phyloP scores from a whole-genome alignment of 2,888 invertebrate genomes.

The Acronicta alni region DNA sequence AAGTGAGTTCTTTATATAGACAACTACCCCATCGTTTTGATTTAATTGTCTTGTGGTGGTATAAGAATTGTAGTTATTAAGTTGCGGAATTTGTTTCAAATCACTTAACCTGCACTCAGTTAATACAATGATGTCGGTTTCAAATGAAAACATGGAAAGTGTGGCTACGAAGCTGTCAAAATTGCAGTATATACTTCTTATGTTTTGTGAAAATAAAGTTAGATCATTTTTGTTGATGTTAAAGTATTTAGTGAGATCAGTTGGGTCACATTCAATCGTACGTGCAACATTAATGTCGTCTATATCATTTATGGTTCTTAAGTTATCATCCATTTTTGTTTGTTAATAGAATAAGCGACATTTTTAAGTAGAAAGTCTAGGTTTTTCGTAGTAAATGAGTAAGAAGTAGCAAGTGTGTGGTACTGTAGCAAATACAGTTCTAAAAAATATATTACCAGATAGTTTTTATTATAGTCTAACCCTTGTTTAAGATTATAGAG shows the following conservation, averaged over 20 bases:
- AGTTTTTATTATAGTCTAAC: not conserved
- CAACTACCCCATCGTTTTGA: conserved; percentile 37
- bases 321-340: not conserved
- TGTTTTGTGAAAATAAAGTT: conserved; percentile 40
- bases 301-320: conserved; percentile 1
- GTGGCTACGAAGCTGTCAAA: conserved; percentile 33
- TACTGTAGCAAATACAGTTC: conserved; percentile 1
- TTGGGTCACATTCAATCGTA: conserved; percentile 4
- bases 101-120: conserved; percentile 38
- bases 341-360: conserved; percentile 1
- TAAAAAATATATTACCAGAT: not conserved
- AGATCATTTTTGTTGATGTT: conserved; percentile 19
- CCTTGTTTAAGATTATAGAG: not conserved
- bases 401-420: not conserved
- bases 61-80: conserved; percentile 23
- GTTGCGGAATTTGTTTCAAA: conserved; percentile 16
- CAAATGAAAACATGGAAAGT: conserved; percentile 19
- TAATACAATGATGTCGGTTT: conserved; percentile 40
- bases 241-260: conserved; percentile 2
- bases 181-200: conserved; percentile 39
- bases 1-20: conserved; percentile 18
- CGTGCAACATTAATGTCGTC: conserved; percentile 2
- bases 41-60: conserved; percentile 19
- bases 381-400: not conserved
- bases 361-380: not conserved